Evolutionary conservation across 2,797 vertebrate species (phyloP).

Genomic region (Avahi laniger): DNA sequence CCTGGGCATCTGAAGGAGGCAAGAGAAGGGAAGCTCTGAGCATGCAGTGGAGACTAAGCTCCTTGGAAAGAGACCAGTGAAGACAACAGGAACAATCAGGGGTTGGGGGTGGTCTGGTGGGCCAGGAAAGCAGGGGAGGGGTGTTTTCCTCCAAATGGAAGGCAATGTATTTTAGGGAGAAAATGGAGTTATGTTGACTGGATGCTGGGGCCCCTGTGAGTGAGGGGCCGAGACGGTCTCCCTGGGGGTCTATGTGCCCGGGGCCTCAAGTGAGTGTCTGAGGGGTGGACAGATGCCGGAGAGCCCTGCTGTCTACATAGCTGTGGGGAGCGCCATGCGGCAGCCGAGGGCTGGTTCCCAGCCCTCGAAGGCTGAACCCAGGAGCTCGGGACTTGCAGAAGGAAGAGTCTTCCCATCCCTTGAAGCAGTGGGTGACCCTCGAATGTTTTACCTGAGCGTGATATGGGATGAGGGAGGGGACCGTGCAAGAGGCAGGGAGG

Average conservation of each 20-base stretch:
- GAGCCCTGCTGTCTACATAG: neutral
- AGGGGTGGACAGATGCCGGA: neutral
- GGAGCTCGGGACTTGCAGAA: too few species aligned
- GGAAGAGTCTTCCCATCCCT: neutral
- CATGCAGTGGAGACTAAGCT: neutral
- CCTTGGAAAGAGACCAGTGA: neutral
- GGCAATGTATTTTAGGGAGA: conserved; percentile 43
- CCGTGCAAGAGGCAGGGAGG: neutral
- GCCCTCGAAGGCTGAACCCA: neutral
- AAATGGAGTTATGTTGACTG: neutral
- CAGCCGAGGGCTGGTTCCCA: neutral
- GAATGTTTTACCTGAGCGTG: neutral
- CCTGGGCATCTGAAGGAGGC: neutral
- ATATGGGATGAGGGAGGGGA: neutral
- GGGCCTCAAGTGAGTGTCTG: neutral
- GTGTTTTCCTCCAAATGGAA: neutral
- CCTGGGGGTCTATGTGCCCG: neutral
- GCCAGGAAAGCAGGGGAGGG: neutral
- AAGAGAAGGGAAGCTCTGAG: neutral
- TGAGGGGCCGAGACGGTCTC: neutral
- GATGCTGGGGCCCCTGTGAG: neutral
- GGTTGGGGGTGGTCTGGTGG: neutral
- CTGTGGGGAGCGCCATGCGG: neutral
- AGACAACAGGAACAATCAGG: neutral
- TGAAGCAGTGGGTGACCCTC: neutral